Percentiles rank a stretch among this genome's conserved stretches.
phyloP scores from a whole-genome alignment of 2,113 vertebrate genomes.

The Camelus bactrianus region DNA sequence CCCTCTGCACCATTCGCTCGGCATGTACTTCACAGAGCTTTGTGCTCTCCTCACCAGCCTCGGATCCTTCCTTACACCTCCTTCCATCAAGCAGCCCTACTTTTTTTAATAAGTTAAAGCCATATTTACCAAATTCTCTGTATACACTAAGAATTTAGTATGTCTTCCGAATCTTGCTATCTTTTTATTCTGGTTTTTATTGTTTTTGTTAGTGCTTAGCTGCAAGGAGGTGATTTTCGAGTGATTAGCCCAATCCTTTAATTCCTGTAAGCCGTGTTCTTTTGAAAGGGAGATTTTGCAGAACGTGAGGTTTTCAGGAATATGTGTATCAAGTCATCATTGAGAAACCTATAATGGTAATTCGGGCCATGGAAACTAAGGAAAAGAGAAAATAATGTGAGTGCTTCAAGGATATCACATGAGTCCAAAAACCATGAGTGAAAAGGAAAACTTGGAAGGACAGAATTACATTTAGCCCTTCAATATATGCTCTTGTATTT shows the following conservation, averaged over 20 bases:
- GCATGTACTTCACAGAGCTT: neutral
- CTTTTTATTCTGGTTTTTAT: neutral
- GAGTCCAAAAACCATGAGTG: neutral
- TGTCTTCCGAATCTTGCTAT: neutral
- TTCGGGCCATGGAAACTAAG: neutral
- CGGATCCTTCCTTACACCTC: neutral
- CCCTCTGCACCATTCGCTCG: neutral
- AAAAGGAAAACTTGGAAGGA: slow-evolving; percentile 29
- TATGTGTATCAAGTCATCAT: neutral
- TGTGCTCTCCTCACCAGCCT: neutral
- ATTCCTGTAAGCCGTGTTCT: neutral
- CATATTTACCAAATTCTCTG: neutral
- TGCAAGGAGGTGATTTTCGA: neutral
- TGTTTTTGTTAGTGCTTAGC: neutral
- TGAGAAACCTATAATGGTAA: neutral
- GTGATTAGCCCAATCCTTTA: neutral
- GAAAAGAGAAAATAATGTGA: neutral
- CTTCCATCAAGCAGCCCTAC: neutral
- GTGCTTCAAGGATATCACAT: neutral
- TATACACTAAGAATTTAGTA: neutral
- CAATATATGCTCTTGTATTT: neutral
- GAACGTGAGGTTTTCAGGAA: neutral
- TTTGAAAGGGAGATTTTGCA: neutral
- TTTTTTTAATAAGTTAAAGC: neutral
- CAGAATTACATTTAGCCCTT: neutral